phyloP scores from a whole-genome alignment of 2,113 vertebrate genomes.

The Piaya cayana region DNA sequence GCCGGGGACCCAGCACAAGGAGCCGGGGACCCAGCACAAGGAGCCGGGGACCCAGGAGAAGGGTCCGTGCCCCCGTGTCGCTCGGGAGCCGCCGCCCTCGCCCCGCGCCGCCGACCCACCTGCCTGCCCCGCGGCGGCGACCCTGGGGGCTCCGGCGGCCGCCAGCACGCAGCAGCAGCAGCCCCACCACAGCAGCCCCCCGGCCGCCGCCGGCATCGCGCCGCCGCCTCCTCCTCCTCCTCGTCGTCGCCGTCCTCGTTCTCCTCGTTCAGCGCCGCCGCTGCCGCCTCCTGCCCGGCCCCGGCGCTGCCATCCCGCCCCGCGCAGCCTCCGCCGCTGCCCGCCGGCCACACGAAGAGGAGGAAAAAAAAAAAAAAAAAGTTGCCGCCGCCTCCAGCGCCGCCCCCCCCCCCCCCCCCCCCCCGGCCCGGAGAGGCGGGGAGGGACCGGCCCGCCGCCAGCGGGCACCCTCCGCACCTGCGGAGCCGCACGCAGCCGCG shows the following conservation, averaged over 20 bases:
- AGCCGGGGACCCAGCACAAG: too few relatives aligned
- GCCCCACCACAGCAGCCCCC: conserved; percentile 76
- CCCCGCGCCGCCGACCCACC: conserved; percentile 79
- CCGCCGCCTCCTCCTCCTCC: neutral
- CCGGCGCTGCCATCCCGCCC: neutral
- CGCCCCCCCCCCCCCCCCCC: neutral
- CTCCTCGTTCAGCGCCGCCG: too few relatives aligned
- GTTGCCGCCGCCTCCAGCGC: neutral
- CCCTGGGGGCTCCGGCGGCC: conserved; percentile 74
- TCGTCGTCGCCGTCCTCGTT: neutral
- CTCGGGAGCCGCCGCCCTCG: too few relatives aligned
- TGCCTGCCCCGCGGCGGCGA: conserved; percentile 86
- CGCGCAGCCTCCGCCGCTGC: conserved; percentile 65
- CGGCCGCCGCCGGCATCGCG: conserved; percentile 1
- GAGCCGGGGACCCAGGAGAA: too few relatives aligned
- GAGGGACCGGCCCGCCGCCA: too few relatives aligned
- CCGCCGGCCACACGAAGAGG: neutral
- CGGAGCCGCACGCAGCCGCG: too few relatives aligned
- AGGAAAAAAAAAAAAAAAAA: too few relatives aligned
- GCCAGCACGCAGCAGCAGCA: conserved; percentile 83
- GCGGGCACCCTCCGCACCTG: too few relatives aligned
- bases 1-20: too few relatives aligned
- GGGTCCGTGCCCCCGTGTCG: too few relatives aligned
- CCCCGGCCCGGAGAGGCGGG: too few relatives aligned
- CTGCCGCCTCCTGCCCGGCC: too few relatives aligned